Base-by-base conservation (phyloP, 2,888 invertebrate genomes). In the Drosophila lutescens region DNA sequence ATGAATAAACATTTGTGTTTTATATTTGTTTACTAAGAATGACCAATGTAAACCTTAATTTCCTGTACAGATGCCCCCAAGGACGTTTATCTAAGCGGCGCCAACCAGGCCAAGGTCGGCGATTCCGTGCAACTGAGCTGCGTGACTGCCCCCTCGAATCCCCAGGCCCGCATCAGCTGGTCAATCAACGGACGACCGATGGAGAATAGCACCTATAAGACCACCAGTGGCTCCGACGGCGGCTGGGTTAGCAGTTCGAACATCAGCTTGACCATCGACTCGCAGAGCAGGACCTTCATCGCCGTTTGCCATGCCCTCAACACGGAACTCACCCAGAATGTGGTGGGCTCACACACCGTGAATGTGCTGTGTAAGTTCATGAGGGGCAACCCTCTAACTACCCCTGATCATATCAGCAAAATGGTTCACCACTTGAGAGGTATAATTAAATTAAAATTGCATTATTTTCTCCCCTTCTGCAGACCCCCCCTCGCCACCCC, bases 221-320 rank as follows among this genome's bases (percentile, higher is more conserved):
- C 85, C 9, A 76, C 73, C n/a, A 77, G 67, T 32, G 89, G 84
- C 46, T 41, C 74, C 2, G 87, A 84, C 53, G 90, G 91, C 44
- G 91, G 91, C 60, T 91, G 90, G 91, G 84, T 90, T 17, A 91
- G 88, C 66, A 77, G 86, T 55, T 91, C 91, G 20, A 91, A 91
- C 60, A 83, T 91, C n/a, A 83, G 85, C 4, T 56, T 91, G 10
- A 78, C 58, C 32, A 90, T 91, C 34, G 90, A 87, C 56, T 74
- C 90, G 4, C 89, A 90, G 47, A 91, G 90, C 49, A 89, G 89
- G 32, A 86, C 89, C 1, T 90, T 91, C 67, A 83, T 91, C 8
- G 82, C 82, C 10, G 91, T 91, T 4, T 91, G 91, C 49, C 90
- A 91, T 68, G 91, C 90, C 10, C 81, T 90, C n/a, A 91, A 91